These are phyloP conservation scores for Hyles vespertilio DNA, from an alignment of 1,140 invertebrate genomes.

Conservation along the genomic window DNA sequence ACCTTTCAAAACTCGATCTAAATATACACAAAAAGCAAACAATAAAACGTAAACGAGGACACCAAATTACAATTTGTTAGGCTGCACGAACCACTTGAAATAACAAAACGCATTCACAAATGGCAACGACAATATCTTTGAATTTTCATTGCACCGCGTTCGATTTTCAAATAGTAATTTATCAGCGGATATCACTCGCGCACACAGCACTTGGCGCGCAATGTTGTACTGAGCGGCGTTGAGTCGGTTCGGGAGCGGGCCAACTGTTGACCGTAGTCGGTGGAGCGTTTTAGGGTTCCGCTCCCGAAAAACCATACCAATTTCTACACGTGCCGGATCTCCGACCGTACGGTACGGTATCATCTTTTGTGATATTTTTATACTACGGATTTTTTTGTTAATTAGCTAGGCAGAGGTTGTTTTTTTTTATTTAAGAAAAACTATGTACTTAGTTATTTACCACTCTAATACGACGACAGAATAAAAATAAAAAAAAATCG, in stretches of 20 bases:
- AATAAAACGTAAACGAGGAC: no score
- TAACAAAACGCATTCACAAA: conserved; percentile 3
- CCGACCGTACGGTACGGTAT: no score
- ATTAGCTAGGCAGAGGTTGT: no score
- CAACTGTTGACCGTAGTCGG: conserved; percentile 18
- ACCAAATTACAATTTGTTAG: background rate
- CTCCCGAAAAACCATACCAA: background rate
- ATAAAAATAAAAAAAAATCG: no score
- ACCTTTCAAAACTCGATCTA: background rate
- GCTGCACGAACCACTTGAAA: conserved; percentile 6
- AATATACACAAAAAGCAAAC: background rate
- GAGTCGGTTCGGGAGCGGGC: conserved; percentile 12
- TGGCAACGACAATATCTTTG: conserved; percentile 12
- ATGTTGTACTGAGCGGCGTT: conserved; percentile 19
- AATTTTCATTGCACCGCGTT: conserved; percentile 24
- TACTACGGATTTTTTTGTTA: no score
- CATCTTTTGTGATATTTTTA: no score
- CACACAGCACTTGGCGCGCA: conserved; percentile 23
- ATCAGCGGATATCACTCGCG: conserved; percentile 16
- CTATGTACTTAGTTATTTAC: no score
- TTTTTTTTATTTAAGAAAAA: no score
- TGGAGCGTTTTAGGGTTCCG: conserved; percentile 20
- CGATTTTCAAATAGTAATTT: conserved; percentile 14
- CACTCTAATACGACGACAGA: no score
- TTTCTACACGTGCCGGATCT: no score